Conservation (phyloP, 30 jellyfish, hydroid and myxozoan genomes). For the Morbakka virulenta region DNA sequence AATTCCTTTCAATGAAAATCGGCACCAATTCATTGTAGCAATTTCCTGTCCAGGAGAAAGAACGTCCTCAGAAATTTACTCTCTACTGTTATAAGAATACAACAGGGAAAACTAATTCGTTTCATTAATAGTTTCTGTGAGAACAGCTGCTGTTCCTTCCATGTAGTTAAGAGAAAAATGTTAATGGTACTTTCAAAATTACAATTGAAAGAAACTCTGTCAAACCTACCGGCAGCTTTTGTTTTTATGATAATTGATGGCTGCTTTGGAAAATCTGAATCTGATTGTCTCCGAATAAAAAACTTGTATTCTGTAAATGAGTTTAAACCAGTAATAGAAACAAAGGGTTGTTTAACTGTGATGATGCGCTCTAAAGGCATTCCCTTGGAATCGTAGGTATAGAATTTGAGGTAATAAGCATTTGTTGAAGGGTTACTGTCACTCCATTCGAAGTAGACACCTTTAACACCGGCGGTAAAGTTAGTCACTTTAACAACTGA, state of each 20-base stretch:
- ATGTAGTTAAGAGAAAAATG: too few relatives aligned
- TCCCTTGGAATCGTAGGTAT: slow-evolving; percentile 66
- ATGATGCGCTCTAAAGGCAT: slow-evolving; percentile 18
- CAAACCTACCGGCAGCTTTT: slow-evolving; percentile 49
- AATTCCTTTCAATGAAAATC: too few relatives aligned
- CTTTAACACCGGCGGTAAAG: slow-evolving; percentile 16
- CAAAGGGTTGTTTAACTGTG: slow-evolving; percentile 23
- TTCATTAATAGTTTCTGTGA: too few relatives aligned
- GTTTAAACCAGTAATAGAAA: slow-evolving; percentile 48
- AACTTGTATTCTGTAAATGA: slow-evolving; percentile 73
- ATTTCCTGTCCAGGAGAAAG: too few relatives aligned
- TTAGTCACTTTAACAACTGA: slow-evolving; percentile 45
- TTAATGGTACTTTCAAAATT: too few relatives aligned
- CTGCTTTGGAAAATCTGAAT: slow-evolving; percentile 39
- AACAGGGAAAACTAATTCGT: too few relatives aligned
- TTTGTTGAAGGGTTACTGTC: slow-evolving; percentile 17
- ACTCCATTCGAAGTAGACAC: slow-evolving; percentile 65
- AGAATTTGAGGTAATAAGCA: slow-evolving; percentile 15
- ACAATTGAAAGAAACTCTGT: too few relatives aligned
- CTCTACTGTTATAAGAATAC: too few relatives aligned
- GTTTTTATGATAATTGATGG: slow-evolving; percentile 42
- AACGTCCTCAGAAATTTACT: too few relatives aligned
- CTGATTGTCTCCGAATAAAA: slow-evolving; percentile 41
- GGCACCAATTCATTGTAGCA: too few relatives aligned
- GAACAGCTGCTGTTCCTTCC: too few relatives aligned